A percentile compares a stretch with the other conserved stretches of the same genome.
These are phyloP conservation scores for Lycaon pictus DNA, from an alignment of 2,113 vertebrate genomes.

Conservation along the genomic window DNA sequence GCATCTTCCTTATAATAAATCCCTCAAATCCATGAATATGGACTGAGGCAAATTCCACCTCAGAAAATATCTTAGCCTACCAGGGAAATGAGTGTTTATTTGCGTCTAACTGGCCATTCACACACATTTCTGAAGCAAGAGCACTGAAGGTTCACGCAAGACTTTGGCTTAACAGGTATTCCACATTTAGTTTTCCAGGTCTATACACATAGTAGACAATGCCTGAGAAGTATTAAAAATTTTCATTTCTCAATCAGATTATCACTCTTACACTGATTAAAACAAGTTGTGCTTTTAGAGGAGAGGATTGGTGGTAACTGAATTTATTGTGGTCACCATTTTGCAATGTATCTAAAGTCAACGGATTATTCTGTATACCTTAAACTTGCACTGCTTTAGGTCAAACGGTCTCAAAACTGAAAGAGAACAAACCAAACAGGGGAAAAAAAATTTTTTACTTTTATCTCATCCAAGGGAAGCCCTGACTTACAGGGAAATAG, in stretches of 20 bases:
- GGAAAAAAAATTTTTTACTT: not conserved
- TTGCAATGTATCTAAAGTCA: not conserved
- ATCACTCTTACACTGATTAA: not conserved
- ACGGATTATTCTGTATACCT: not conserved
- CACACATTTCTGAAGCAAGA: not conserved
- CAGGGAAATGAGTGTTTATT: not conserved
- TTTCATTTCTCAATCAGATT: constrained; percentile 11
- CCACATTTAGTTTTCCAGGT: not conserved
- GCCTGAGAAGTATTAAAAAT: not conserved
- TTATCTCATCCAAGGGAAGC: not conserved
- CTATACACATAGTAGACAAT: not conserved
- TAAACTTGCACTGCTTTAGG: not conserved
- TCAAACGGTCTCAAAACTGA: not conserved
- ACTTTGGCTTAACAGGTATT: not conserved
- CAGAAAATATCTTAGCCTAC: not conserved
- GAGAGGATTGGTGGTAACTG: not conserved
- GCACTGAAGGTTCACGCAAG: fast-evolving
- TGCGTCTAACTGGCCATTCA: not conserved
- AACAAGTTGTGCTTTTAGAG: not conserved
- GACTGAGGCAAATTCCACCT: not conserved
- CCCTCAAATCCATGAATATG: not conserved
- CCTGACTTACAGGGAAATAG: not conserved
- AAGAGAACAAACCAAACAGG: not conserved
- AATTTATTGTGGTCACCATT: not conserved
- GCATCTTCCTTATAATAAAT: not conserved